Conservation (phyloP, 2,113 vertebrate species). For the Nicator chloris region DNA sequence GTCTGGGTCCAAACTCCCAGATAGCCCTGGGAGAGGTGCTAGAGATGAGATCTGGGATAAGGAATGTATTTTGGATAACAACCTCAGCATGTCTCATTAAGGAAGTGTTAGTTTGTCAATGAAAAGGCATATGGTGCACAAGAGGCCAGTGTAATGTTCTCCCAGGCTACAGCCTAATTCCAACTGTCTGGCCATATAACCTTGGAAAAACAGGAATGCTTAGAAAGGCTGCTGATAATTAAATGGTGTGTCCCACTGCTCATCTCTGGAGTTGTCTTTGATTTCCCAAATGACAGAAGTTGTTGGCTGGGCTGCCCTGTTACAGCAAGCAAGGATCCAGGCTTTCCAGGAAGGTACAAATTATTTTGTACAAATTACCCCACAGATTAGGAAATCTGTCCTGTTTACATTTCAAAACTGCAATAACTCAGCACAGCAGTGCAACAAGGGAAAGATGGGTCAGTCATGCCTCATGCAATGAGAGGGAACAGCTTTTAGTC, state of each 20-base stretch:
- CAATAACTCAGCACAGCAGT: neutral
- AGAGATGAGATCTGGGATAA: slow-evolving; percentile 12
- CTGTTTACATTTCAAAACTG: neutral
- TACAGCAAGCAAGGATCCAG: neutral
- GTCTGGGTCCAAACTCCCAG: neutral
- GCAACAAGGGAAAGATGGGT: neutral
- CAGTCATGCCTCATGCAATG: neutral
- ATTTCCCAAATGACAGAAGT: neutral
- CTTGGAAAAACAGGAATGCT: neutral
- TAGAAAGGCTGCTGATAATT: neutral
- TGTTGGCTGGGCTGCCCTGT: neutral
- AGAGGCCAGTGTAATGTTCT: neutral
- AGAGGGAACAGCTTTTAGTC: neutral
- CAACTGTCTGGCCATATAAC: neutral
- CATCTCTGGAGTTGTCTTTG: neutral
- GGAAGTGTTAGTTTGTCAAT: slow-evolving; percentile 33
- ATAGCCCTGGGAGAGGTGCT: neutral
- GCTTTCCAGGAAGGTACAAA: slow-evolving; percentile 26
- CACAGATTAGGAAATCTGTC: neutral
- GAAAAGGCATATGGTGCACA: neutral
- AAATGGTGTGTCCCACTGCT: neutral
- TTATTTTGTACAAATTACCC: neutral
- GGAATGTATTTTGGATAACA: slow-evolving; percentile 22
- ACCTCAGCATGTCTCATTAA: slow-evolving; percentile 9
- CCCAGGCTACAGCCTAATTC: neutral